phyloP scores from a whole-genome alignment of 2,888 invertebrate species.

The Hirtodrosophila confusa region DNA sequence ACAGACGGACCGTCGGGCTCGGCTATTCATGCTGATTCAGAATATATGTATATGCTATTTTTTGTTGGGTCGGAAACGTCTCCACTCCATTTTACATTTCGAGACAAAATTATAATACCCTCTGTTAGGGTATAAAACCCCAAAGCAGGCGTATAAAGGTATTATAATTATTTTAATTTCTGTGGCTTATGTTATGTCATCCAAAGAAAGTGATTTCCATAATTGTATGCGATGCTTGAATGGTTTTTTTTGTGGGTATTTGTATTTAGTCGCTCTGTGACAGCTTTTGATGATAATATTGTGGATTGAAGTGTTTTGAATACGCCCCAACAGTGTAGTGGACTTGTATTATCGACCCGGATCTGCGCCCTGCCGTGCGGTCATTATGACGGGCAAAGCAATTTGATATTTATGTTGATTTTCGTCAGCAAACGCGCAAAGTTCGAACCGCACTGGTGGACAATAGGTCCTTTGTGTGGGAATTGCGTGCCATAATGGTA shows the following conservation, averaged over 20 bases:
- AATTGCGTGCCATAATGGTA: constrained; percentile 92
- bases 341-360: constrained; percentile 87
- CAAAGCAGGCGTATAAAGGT: constrained; percentile 10
- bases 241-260: constrained; percentile 24
- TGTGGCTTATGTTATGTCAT: constrained; percentile 44
- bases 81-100: too few species aligned
- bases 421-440: constrained; percentile 86
- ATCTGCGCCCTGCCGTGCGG: constrained; percentile 88
- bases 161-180: constrained; percentile 7
- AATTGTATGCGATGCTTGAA: constrained; percentile 18
- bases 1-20: too few species aligned
- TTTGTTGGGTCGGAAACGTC: too few species aligned
- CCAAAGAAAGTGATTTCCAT: constrained; percentile 56
- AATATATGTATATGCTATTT: too few species aligned
- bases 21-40: too few species aligned
- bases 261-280: constrained; percentile 24
- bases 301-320: constrained; percentile 16
- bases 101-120: too few species aligned
- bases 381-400: constrained; percentile 87
- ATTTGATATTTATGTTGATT: constrained; percentile 86
- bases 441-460: constrained; percentile 88
- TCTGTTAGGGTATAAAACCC: neutral
- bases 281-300: constrained; percentile 28
- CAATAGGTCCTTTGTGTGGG: constrained; percentile 80
- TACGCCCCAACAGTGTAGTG: constrained; percentile 78